Percentiles rank a stretch among this genome's conserved stretches.
phyloP scores from a whole-genome alignment of 2,888 invertebrate genomes.

The Drosophila robusta region DNA sequence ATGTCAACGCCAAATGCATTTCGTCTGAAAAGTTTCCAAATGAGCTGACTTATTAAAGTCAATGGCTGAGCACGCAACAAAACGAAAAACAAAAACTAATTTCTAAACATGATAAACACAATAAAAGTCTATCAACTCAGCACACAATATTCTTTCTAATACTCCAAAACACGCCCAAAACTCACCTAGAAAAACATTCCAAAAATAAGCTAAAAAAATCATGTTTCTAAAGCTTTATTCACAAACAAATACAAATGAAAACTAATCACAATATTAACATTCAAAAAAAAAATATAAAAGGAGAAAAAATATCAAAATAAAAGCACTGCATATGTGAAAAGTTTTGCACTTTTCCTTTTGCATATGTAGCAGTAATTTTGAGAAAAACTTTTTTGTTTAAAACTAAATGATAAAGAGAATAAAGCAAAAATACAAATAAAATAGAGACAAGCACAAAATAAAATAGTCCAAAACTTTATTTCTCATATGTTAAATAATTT shows the following conservation, averaged over 20 bases:
- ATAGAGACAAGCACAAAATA: neutral
- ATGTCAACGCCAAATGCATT: conserved; percentile 71
- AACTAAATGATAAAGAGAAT: conserved; percentile 3
- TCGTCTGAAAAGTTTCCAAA: conserved; percentile 69
- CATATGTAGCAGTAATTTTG: conserved; percentile 13
- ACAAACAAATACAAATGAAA: conserved; percentile 19
- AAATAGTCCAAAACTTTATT: conserved; percentile 2
- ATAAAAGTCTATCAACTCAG: conserved; percentile 8
- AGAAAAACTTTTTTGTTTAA: conserved; percentile 4
- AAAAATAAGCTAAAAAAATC: neutral
- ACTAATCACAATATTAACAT: conserved; percentile 7
- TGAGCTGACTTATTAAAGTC: conserved; percentile 32
- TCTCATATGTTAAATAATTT: conserved; percentile 4
- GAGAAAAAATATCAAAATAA: neutral
- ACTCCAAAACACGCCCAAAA: neutral
- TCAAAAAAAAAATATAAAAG: neutral
- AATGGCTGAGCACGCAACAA: neutral
- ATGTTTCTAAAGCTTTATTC: too few species aligned
- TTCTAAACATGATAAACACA: conserved; percentile 17
- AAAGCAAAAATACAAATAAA: neutral
- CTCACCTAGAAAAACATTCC: neutral
- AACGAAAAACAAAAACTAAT: conserved; percentile 2
- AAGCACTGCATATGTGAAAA: conserved; percentile 14
- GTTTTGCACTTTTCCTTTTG: conserved; percentile 15
- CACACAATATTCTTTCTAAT: neutral